Evolutionary conservation across 1,140 invertebrate genomes (phyloP).

Genomic region (Drosophila tani): DNA sequence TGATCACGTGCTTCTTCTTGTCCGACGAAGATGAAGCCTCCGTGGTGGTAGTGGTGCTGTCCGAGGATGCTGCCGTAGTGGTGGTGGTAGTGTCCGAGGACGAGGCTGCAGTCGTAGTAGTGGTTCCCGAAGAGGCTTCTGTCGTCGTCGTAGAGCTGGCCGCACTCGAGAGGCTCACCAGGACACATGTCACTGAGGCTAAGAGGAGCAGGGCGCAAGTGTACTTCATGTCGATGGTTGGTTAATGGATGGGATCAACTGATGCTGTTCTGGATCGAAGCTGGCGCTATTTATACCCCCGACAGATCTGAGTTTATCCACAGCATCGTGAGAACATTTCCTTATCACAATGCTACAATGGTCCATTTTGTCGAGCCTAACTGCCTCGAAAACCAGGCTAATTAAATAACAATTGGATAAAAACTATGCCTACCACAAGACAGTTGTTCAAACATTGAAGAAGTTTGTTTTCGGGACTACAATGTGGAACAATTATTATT

Average conservation of each 20-base stretch:
- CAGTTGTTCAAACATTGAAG: not conserved
- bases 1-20: constrained; percentile 11
- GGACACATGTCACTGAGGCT: constrained; percentile 12
- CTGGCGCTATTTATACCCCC: constrained; percentile 22
- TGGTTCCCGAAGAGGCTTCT: not conserved
- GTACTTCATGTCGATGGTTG: constrained; percentile 14
- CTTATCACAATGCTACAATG: not conserved
- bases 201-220: constrained; percentile 2
- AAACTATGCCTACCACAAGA: not conserved
- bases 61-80: not conserved
- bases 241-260: constrained; percentile 16
- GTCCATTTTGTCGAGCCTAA: not conserved
- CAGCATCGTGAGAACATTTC: constrained; percentile 13
- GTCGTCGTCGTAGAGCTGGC: constrained; percentile 6
- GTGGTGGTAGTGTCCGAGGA: constrained; percentile 20
- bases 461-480: too few relatives aligned
- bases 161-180: constrained; percentile 5
- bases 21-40: not conserved
- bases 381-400: not conserved
- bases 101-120: not conserved
- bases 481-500: too few relatives aligned
- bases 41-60: constrained; percentile 13
- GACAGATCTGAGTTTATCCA: not conserved
- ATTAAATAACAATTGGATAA: not conserved
- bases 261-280: constrained; percentile 14